A percentile compares a stretch with the other conserved stretches of the same genome.
These are phyloP conservation scores for Callinectes sapidus DNA, from an alignment of 2,888 invertebrate species.

Conservation along the genomic window DNA sequence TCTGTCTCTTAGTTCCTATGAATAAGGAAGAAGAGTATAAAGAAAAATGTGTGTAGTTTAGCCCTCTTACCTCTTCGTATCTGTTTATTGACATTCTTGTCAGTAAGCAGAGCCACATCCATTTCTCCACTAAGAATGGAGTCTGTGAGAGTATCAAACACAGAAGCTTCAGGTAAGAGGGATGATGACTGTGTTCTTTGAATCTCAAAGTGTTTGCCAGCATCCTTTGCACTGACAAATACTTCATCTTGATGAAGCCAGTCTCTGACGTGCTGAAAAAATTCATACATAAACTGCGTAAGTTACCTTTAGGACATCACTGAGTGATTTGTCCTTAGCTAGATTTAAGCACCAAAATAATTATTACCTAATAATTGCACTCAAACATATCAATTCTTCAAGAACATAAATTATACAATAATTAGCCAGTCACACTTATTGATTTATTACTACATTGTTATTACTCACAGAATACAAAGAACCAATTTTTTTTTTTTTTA, in stretches of 20 bases:
- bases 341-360: background rate
- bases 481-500: no score
- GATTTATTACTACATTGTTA: no score
- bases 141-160: constrained; percentile 57
- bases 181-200: background rate
- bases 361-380: background rate
- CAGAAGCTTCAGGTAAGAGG: constrained; percentile 41
- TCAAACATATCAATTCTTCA: background rate
- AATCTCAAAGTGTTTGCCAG: constrained; percentile 6
- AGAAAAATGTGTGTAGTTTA: background rate
- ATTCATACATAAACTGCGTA: no score
- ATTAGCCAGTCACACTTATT: no score
- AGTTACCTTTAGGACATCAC: background rate
- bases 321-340: background rate
- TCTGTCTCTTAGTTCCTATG: no score
- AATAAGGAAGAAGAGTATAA: no score
- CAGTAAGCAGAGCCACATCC: background rate
- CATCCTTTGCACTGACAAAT: constrained; percentile 37
- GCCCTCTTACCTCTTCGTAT: background rate
- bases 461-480: no score
- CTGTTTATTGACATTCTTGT: background rate
- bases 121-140: constrained; percentile 45
- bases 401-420: background rate
- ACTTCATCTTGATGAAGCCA: constrained; percentile 27
- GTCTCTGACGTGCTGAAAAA: background rate